Percentiles rank a stretch among this genome's conserved stretches.
phyloP scores from a whole-genome alignment of 2,113 vertebrate genomes.

The Spizaetus ornatus region DNA sequence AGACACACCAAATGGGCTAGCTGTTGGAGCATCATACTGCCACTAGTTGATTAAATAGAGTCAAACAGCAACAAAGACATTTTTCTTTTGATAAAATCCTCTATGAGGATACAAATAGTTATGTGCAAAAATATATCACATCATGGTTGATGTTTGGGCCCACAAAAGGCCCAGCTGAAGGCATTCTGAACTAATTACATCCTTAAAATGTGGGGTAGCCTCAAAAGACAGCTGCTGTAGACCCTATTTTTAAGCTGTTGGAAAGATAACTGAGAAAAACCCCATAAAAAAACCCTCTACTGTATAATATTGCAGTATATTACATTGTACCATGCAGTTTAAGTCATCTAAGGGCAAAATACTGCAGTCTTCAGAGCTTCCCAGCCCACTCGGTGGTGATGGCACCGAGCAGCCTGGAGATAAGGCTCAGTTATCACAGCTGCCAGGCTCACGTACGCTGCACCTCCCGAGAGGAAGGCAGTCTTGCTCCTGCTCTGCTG shows the following conservation, averaged over 20 bases:
- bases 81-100: neutral
- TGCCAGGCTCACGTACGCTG: rapidly evolving
- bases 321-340: neutral
- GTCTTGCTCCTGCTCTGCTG: neutral
- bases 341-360: neutral
- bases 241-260: neutral
- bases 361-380: neutral
- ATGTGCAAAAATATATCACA: neutral
- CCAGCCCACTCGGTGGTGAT: neutral
- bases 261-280: neutral
- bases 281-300: neutral
- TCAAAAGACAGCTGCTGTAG: neutral
- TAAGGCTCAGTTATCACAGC: neutral
- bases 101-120: neutral
- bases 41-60: neutral
- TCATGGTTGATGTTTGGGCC: neutral
- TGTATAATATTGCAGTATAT: neutral
- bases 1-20: neutral
- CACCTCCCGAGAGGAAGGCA: neutral
- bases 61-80: neutral
- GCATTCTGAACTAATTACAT: neutral
- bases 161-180: neutral
- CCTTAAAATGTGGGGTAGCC: neutral
- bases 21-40: neutral
- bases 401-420: neutral